Conservation (phyloP, 2,888 invertebrate genomes). For the Latheticus oryzae region DNA sequence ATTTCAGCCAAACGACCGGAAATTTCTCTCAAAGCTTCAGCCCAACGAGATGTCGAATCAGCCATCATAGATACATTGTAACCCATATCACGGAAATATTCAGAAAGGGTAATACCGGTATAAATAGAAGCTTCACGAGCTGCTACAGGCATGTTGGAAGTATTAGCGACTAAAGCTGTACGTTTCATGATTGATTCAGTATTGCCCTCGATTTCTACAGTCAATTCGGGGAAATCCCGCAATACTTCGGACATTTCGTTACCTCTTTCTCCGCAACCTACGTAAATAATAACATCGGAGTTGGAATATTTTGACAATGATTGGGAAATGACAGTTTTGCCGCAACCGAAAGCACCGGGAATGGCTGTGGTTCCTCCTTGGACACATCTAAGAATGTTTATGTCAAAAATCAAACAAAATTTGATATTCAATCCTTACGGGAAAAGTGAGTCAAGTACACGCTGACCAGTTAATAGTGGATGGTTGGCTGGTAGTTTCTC, state of each 20-base stretch:
- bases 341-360: constrained; percentile 99
- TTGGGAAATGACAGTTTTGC: constrained; percentile 99
- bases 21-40: constrained; percentile 99
- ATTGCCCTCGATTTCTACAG: constrained; percentile 95
- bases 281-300: constrained; percentile 99
- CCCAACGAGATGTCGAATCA: constrained; percentile 99
- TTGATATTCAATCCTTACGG: too few relatives aligned
- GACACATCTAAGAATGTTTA: constrained; percentile 85
- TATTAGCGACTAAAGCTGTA: constrained; percentile 98
- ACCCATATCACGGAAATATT: constrained; percentile 99
- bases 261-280: constrained; percentile 99
- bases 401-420: too few relatives aligned
- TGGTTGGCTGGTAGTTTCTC: constrained; percentile 99
- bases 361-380: constrained; percentile 99
- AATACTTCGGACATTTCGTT: constrained; percentile 99
- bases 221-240: constrained; percentile 98
- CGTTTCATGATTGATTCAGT: constrained; percentile 99
- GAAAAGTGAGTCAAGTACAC: constrained; percentile 97
- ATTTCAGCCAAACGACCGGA: constrained; percentile 99
- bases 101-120: constrained; percentile 98
- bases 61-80: constrained; percentile 99
- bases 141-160: constrained; percentile 99
- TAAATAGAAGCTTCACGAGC: constrained; percentile 99
- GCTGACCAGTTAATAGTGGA: constrained; percentile 97
- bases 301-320: constrained; percentile 99